These are phyloP conservation scores for Belonocnema kinseyi DNA, from an alignment of 1,140 invertebrate species.

Conservation along the genomic window DNA sequence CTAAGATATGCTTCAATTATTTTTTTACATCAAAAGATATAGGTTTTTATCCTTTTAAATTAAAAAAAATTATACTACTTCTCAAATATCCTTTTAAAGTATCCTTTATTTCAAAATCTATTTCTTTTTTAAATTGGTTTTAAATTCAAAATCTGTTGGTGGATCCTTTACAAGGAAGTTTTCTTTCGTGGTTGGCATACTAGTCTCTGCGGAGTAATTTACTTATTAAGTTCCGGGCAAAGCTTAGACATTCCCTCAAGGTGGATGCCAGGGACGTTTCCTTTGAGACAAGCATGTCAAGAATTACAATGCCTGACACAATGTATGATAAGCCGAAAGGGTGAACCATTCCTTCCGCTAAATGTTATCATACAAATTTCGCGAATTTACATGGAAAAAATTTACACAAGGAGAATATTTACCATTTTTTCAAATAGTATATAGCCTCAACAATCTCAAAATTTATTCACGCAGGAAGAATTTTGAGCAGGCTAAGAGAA, in stretches of 20 bases:
- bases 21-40: too few species aligned
- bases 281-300: conserved; percentile 73
- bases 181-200: conserved; percentile 40
- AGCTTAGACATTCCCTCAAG: conserved; percentile 71
- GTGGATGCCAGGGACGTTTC: conserved; percentile 69
- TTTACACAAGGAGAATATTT: conserved; percentile 22
- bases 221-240: conserved; percentile 74
- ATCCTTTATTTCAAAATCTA: too few species aligned
- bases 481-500: too few species aligned
- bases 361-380: conserved; percentile 10
- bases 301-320: conserved; percentile 66
- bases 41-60: too few species aligned
- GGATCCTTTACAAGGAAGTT: conserved; percentile 16
- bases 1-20: too few species aligned
- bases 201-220: conserved; percentile 69
- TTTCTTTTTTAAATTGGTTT: too few species aligned
- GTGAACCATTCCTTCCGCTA: conserved; percentile 37
- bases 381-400: conserved; percentile 37
- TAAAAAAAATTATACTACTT: too few species aligned
- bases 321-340: conserved; percentile 50
- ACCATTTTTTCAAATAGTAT: neutral
- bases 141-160: neutral
- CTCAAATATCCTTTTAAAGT: too few species aligned
- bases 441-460: neutral
- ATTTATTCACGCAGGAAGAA: too few species aligned